Evolutionary conservation across 1,140 invertebrate genomes (phyloP).

Genomic region (Bursaphelenchus mucronatus): DNA sequence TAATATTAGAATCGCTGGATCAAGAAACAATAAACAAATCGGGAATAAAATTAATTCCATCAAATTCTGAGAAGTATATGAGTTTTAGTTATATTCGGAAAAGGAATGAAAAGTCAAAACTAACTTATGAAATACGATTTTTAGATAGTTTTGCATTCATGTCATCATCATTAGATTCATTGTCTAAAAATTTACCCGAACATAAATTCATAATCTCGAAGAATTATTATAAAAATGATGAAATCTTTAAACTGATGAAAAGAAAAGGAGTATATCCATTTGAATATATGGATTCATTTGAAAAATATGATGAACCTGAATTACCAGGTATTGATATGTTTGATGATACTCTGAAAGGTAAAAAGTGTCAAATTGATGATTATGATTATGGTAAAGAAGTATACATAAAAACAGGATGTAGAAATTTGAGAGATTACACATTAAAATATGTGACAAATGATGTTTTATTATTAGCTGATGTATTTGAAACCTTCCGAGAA

Average conservation of each 20-base stretch:
- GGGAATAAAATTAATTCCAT: too few relatives aligned
- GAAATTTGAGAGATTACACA: conserved; percentile 30
- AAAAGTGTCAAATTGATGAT: conserved; percentile 11
- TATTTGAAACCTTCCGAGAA: conserved; percentile 52
- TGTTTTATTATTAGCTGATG: conserved; percentile 46
- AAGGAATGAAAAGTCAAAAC: too few relatives aligned
- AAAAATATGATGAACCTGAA: conserved; percentile 24
- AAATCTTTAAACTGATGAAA: conserved; percentile 21
- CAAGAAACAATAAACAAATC: too few relatives aligned
- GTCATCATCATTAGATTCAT: too few relatives aligned
- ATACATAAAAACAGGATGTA: conserved; percentile 21
- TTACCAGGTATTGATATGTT: conserved; percentile 19
- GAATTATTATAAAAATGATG: too few relatives aligned
- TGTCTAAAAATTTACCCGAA: too few relatives aligned
- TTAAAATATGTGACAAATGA: conserved; percentile 33
- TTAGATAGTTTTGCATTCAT: too few relatives aligned
- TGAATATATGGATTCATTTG: conserved; percentile 22
- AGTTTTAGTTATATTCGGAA: too few relatives aligned
- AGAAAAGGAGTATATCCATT: conserved; percentile 26
- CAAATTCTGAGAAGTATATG: too few relatives aligned
- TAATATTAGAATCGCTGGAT: too few relatives aligned
- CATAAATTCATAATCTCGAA: too few relatives aligned
- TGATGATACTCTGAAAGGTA: conserved; percentile 4
- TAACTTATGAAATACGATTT: too few relatives aligned
- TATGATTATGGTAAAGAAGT: conserved; percentile 25